Conservation (phyloP, 1,140 invertebrate species). For the Tigriopus japonicus region DNA sequence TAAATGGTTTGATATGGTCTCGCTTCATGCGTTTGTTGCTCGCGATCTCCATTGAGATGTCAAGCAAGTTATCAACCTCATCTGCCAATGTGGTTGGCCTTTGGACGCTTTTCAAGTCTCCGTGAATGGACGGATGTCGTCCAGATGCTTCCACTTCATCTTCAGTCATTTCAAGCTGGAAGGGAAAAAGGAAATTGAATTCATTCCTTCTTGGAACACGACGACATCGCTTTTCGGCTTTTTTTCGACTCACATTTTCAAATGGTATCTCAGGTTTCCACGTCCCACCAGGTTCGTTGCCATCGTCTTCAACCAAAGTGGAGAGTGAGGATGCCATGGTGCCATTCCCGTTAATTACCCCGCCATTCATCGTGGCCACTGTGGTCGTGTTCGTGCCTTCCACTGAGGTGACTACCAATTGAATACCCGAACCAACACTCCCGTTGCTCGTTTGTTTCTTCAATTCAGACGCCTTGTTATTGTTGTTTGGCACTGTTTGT, state of each 20-base stretch:
- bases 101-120: constrained; percentile 16
- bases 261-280: constrained; percentile 83
- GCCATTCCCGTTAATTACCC: too few species aligned
- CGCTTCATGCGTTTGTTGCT: constrained; percentile 75
- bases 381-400: neutral
- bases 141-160: constrained; percentile 15
- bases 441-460: too few species aligned
- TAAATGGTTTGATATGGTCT: constrained; percentile 67
- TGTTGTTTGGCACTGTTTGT: too few species aligned
- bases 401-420: neutral
- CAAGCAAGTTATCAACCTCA: constrained; percentile 66
- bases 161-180: constrained; percentile 17
- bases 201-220: neutral
- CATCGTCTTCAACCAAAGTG: constrained; percentile 35
- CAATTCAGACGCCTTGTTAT: too few species aligned
- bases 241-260: constrained; percentile 45
- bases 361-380: neutral
- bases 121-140: neutral
- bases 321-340: constrained; percentile 25
- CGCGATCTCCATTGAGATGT: constrained; percentile 73
- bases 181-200: neutral
- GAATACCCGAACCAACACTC: too few species aligned
- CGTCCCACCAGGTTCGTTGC: constrained; percentile 26
- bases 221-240: neutral
- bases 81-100: constrained; percentile 15